Evolutionary conservation across 35 echinoderm and acorn worm species (phyloP), one percentile per base, ranked within the genome.

Genomic region (Amphiura filiformis): DNA sequence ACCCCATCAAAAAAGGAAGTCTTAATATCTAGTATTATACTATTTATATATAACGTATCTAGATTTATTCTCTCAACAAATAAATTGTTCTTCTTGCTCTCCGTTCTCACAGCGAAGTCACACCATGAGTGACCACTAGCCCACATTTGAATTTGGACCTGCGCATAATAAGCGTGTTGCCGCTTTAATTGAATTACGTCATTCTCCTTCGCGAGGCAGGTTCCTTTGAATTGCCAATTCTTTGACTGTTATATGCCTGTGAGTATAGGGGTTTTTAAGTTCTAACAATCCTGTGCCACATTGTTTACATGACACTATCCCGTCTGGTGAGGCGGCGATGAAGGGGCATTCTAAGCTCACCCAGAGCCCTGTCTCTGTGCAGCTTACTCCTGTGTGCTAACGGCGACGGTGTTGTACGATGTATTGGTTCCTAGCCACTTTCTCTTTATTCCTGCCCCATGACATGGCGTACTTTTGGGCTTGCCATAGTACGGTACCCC

Each of bases 251-350:
- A 57, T 39, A 64, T 90, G 34, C 35, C 81, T 65, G 42, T 84
- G 47, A 32, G 39, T 90, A 36, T 83, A 90, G n/a, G 88, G 88
- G 39, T 82, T 90, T 78, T 90, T 90, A 20, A 90, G 35, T 84
- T 84, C 88, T n/a, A 90, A 22, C 32, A 90, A 70, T 44, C 88
- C 88, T 70, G 52, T 37, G 14, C 88, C 81, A 77, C 81, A 90
- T 80, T 90, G 57, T 35, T 90, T 84, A 79, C 88, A 90, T 70
- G 1, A 31, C 35, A 90, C 76, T 31, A 89, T 89, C 41, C 81
- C 88, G 75, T 90, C 88, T 44, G 88, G 88, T 90, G 88, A 90
- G 20, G 42, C 81, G 32, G 88, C 88, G 84, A 90, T 82, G 36
- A 37, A 90, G 11, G 81, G 88, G 82, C 35, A 36, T 30, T 76